These are phyloP conservation scores for Psix sp. DNA, from an alignment of 1,140 invertebrate genomes.

Conservation along the genomic window DNA sequence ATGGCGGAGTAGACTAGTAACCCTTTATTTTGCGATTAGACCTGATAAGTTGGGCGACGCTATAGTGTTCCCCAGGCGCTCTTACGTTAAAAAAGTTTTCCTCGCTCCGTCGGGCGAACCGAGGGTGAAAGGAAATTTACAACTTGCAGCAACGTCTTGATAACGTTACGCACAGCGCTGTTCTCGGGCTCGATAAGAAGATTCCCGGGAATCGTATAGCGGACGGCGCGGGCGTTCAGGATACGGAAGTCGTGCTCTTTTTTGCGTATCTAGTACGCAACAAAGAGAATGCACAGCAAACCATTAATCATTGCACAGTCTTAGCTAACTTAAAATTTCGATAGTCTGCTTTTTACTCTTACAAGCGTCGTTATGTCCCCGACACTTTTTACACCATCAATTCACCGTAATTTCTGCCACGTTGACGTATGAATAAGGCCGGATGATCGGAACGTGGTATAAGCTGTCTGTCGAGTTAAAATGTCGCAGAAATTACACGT, in stretches of 20 bases:
- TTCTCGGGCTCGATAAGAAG: conserved; percentile 60
- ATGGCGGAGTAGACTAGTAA: conserved; percentile 60
- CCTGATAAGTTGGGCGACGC: conserved; percentile 63
- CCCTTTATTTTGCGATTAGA: conserved; percentile 70
- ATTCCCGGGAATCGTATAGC: conserved; percentile 60
- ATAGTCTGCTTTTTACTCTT: conserved; percentile 19
- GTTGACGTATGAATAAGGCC: conserved; percentile 29
- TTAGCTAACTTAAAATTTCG: conserved; percentile 39
- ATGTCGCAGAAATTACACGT: conserved; percentile 20
- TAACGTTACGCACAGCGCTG: conserved; percentile 55
- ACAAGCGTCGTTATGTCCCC: conserved; percentile 19
- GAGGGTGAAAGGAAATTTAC: conserved; percentile 64
- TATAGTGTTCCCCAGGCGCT: conserved; percentile 56
- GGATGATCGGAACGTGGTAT: conserved; percentile 23
- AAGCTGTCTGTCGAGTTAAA: conserved; percentile 6
- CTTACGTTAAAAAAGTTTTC: conserved; percentile 61
- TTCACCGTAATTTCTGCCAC: conserved; percentile 21
- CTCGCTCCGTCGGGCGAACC: conserved; percentile 38
- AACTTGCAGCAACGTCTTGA: conserved; percentile 53
- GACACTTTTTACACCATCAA: conserved; percentile 34
- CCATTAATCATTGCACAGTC: conserved; percentile 56
- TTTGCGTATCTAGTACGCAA: conserved; percentile 65
- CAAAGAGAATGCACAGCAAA: conserved; percentile 52
- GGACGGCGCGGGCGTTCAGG: conserved; percentile 64
- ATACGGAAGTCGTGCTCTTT: conserved; percentile 63